Base-by-base conservation (phyloP, 64 coral and sea anemone genomes). In the Pocillopora damicornis region DNA sequence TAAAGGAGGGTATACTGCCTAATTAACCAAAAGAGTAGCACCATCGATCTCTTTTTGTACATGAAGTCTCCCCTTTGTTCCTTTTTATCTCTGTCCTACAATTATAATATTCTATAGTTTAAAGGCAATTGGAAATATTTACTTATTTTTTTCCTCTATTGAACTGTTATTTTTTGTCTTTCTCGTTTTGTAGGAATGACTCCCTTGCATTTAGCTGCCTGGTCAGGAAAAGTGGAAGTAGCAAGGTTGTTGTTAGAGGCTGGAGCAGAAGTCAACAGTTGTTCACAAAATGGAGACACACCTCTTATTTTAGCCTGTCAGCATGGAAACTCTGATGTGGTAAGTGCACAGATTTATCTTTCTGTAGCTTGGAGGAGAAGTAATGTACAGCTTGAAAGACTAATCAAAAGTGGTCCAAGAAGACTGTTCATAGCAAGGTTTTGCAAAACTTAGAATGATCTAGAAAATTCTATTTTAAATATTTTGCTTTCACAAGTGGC, bases 251-350 rank as follows among this genome's bases (percentile, higher is more conserved):
- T 99, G 30, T 69, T 99, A 34, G 88, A 99, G 45, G 80, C 88
- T 79, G 83, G 93, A 76, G 93, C 97, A 17, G 75, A 94, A 77
- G 88, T 95, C 18, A 92, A 99, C 22, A 60, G 81, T 15, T 79
- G 93, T 38, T 94, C 93, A 15, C 73, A 86, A 14, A 93, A 79
- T 91, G 97, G 97, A n/a, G 97, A 95, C 9, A 95, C 93, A 10
- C 97, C 97, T 37, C 79, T 99, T 26, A 93, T 95, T 88, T 81
- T 99, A 15, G 97, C 97, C 42, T 95, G 93, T 76, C 93, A 99
- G 37, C 97, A 99, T 89, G 89, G 93, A 11, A 99, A 99, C 58
- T 81, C 89, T 86, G 97, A 89, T 80, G 97, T 99, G 93, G 97
- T 99, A 76, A 66, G 64, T 90, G 7, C 42, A 51, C 42, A 51